Evolutionary conservation across 2,888 invertebrate species (phyloP).

Genomic region (Parnassius glacialis): DNA sequence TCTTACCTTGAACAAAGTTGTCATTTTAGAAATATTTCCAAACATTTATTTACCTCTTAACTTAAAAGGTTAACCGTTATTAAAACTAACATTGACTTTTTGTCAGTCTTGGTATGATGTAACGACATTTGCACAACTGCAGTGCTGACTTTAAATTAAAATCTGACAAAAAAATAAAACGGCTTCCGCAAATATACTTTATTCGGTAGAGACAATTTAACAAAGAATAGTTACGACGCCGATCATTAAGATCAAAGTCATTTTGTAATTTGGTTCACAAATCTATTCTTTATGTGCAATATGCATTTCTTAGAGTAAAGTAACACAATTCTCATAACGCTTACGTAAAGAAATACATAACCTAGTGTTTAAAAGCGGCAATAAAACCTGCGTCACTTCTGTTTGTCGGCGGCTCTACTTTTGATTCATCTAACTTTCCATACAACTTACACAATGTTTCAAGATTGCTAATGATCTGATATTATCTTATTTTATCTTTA

Average conservation of each 20-base stretch:
- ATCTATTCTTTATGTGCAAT: constrained; percentile 11
- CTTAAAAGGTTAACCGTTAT: too few relatives aligned
- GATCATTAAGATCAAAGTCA: constrained; percentile 1
- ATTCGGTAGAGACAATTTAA: too few relatives aligned
- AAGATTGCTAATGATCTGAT: constrained; percentile 52
- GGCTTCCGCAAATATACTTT: too few relatives aligned
- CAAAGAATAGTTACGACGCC: not conserved
- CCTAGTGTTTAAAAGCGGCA: constrained; percentile 52
- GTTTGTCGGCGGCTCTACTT: constrained; percentile 52
- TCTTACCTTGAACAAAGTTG: too few relatives aligned
- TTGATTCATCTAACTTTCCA: constrained; percentile 46
- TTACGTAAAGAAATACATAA: constrained; percentile 58
- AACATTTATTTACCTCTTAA: too few relatives aligned
- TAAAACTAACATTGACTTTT: too few relatives aligned
- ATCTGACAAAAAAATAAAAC: too few relatives aligned
- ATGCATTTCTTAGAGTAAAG: constrained; percentile 33
- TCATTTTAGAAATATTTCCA: too few relatives aligned
- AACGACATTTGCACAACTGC: too few relatives aligned
- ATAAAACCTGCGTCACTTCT: constrained; percentile 66
- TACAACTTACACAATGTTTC: constrained; percentile 54
- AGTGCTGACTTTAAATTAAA: too few relatives aligned
- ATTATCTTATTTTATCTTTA: constrained; percentile 42
- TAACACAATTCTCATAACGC: constrained; percentile 41
- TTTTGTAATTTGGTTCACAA: constrained; percentile 8
- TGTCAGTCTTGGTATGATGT: too few relatives aligned